A percentile compares a stretch with the other conserved stretches of the same genome.
Conservation (phyloP, 2,113 vertebrate species). For the Todiramphus saurophagus region DNA sequence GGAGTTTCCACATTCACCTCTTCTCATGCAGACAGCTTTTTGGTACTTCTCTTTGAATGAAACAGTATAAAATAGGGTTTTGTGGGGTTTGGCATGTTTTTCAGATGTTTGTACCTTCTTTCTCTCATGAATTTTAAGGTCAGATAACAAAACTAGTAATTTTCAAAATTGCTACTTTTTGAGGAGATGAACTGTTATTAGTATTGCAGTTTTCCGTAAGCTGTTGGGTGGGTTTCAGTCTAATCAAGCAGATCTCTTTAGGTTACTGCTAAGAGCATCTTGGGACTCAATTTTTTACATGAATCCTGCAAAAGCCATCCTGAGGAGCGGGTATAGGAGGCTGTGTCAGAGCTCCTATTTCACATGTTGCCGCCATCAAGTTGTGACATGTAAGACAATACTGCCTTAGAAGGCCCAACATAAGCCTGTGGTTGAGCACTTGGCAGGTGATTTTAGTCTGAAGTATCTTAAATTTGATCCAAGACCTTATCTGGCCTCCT, state of each 20-base stretch:
- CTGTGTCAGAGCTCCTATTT: background rate
- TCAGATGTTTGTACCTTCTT: background rate
- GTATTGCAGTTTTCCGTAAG: background rate
- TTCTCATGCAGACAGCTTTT: background rate
- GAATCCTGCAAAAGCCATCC: background rate
- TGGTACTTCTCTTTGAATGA: background rate
- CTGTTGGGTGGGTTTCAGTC: background rate
- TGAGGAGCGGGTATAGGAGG: fast-evolving
- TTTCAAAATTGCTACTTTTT: background rate
- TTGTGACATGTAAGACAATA: background rate
- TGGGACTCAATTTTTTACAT: background rate
- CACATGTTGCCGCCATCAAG: background rate
- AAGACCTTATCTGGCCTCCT: background rate
- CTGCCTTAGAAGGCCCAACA: background rate
- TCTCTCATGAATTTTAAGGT: background rate
- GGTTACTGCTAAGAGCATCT: background rate
- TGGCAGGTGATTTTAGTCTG: background rate
- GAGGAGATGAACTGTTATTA: background rate
- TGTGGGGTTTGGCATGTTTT: background rate
- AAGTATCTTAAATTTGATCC: background rate
- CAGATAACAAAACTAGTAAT: background rate
- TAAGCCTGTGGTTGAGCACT: background rate
- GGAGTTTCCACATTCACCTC: background rate
- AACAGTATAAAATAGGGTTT: background rate
- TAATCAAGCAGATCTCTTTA: background rate